Conservation (phyloP, 2,797 vertebrate species). For the Pipistrellus nathusii region DNA sequence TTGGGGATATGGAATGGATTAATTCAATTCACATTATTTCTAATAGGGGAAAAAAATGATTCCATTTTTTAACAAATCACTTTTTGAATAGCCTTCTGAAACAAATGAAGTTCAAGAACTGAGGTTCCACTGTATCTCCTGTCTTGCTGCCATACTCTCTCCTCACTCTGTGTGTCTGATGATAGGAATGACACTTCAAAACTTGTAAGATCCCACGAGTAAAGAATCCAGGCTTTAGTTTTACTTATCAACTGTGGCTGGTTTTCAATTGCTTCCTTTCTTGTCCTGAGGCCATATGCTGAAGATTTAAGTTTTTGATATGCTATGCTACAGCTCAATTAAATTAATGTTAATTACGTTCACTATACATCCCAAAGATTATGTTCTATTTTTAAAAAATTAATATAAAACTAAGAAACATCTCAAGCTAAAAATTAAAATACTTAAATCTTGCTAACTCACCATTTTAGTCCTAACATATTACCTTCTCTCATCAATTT, state of each 20-base stretch:
- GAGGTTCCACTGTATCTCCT: neutral
- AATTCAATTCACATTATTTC: no score
- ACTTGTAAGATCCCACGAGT: neutral
- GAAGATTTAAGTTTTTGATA: neutral
- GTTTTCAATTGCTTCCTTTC: slow-evolving; percentile 13
- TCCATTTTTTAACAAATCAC: no score
- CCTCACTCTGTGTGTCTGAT: neutral
- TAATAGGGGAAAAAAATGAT: no score
- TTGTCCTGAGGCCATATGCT: neutral
- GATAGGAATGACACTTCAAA: neutral
- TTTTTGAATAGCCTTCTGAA: no score
- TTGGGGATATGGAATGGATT: no score
- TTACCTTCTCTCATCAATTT: neutral
- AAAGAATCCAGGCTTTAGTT: neutral
- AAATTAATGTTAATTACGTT: slow-evolving; percentile 29
- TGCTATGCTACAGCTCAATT: neutral
- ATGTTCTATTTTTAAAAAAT: slow-evolving; percentile 24
- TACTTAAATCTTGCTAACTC: neutral
- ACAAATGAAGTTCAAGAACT: no score
- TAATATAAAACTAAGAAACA: neutral
- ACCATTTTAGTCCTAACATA: neutral
- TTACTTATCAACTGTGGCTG: neutral
- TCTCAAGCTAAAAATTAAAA: neutral
- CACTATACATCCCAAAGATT: neutral
- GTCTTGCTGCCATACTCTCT: neutral